Base-by-base conservation (phyloP, 2,888 invertebrate species). In the Tortricodes alternella region DNA sequence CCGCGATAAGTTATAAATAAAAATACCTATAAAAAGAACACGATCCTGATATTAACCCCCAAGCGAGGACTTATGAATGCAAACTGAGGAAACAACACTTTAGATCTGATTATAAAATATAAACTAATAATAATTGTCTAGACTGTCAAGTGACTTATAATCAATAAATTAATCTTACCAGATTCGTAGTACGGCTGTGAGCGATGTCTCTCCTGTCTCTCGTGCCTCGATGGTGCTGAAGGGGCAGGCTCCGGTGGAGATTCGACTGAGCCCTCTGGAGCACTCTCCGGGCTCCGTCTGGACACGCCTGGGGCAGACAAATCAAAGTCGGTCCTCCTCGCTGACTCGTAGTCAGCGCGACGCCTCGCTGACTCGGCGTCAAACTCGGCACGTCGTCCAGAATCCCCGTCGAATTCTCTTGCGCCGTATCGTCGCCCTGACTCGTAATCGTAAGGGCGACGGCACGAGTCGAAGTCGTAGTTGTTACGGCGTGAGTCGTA, bases 181-280 rank as follows among this genome's bases (percentile, higher is more conserved):
- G 90, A 89, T 80, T 90, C 90, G 88, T 89, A 90, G 63, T 89
- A 88, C 29, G 85, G 87, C 63, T 89, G 89, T 13, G 88, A 79
- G 38, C 87, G 78, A 62, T 88, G 88, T 62, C 87, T 76, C 2
- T 83, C 59, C 44, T 81, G 85, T 59, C 83, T 79, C 18, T 88
- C 88, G 73, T 83, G 86, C 46, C 79, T 79, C 38, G 83, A 68
- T 0, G 91, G 87, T 3, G 89, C 91, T 15, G 89, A 85, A 0
- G 91, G 91, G 11, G 91, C 91, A 0, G 91, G 91, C 58, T 91
- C 91, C 1, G 91, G 91, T 0, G 91, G 91, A 0, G 90, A 91
- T 32, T 88, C 89, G 0, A 73, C 86, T 5, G 88, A 86, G 5
- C 83, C 89, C 59, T 90, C 90, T 1, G 89, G 90, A 0, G 89